Evolutionary conservation across 2,888 invertebrate genomes (phyloP), one percentile per base, ranked within the genome.

Genomic region (Chalcosyrphus nemorum): DNA sequence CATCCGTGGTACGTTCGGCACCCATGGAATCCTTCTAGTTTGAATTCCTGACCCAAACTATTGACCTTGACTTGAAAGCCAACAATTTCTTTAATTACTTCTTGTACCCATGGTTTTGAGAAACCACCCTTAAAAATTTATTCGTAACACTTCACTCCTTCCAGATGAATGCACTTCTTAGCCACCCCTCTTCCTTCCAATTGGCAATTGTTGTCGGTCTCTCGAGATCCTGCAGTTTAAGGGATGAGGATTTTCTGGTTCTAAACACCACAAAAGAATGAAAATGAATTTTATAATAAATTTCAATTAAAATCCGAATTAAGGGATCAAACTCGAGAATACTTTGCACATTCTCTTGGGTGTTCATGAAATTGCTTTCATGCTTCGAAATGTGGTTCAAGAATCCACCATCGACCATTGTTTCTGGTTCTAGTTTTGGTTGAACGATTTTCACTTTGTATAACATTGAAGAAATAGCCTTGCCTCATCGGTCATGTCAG

Each of bases 391-490:
- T 9, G 3, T 24, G 63, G 3, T 50, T 38, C 50, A 27, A 45
- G 19, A 21, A 35, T 4, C 43, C 4, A 13, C 17, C 52, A 15
- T 13, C 13, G 57, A 24, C 57, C 7, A n/a, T 19, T n/a, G n/a
- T n/a, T n/a, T 57, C 47, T 52, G 50, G 21, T 52, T 29, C 1
- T 13, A n/a, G 27, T 41, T 50, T 11, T 29, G 63, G 21, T 45
- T 43, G 72, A 63, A 43, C 24, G 65, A 32, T 74, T 74, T 74
- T 63, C 50, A 71, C 38, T 71, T 61, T 43, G 41, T 52, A n/a
- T n/a, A 27, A 63, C 27, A 41, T 52, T 27, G 19, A 72, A 41
- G 61, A 19, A 61, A 61, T 61, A 29, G 38, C 29, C 50, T 63
- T 35, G 13, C 50, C 32, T 24, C 21, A 11, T 43, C 32, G 54